Evolutionary conservation across 2,888 invertebrate genomes (phyloP).

Genomic region (Agrotis exclamationis): DNA sequence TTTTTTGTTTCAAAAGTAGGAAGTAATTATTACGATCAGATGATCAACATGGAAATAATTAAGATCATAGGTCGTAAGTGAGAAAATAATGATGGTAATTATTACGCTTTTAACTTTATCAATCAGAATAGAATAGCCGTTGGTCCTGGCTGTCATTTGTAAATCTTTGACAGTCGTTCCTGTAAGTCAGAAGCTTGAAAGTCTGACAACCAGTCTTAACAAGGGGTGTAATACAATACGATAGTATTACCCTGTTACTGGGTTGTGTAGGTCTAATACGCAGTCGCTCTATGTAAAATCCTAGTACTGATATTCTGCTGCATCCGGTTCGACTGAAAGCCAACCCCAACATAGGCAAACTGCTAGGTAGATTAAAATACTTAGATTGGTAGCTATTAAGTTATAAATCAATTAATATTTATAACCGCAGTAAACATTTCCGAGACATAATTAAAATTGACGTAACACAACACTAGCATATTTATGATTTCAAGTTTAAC

Average conservation of each 20-base stretch:
- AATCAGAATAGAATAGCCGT: background rate
- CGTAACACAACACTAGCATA: constrained; percentile 16
- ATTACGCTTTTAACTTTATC: background rate
- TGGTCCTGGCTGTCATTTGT: background rate
- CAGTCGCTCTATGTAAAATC: too few relatives aligned
- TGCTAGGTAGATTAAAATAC: background rate
- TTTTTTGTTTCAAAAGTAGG: background rate
- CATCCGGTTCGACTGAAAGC: background rate
- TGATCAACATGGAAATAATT: background rate
- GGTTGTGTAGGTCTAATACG: too few relatives aligned
- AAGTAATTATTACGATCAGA: background rate
- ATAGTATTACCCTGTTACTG: too few relatives aligned
- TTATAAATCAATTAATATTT: constrained; percentile 21
- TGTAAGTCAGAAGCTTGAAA: too few relatives aligned
- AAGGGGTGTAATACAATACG: too few relatives aligned
- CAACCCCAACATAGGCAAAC: background rate
- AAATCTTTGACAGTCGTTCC: background rate
- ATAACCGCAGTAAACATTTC: constrained; percentile 21
- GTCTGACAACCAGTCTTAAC: too few relatives aligned
- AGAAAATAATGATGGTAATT: background rate
- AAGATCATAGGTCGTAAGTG: background rate
- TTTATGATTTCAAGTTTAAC: constrained; percentile 36
- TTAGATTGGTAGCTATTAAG: constrained; percentile 6
- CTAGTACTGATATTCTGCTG: too few relatives aligned
- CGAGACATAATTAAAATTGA: constrained; percentile 11